Percentiles rank a stretch among this genome's conserved stretches.
phyloP scores from a whole-genome alignment of 30 jellyfish, hydroid and myxozoan genomes.

The Rhopilema esculentum region DNA sequence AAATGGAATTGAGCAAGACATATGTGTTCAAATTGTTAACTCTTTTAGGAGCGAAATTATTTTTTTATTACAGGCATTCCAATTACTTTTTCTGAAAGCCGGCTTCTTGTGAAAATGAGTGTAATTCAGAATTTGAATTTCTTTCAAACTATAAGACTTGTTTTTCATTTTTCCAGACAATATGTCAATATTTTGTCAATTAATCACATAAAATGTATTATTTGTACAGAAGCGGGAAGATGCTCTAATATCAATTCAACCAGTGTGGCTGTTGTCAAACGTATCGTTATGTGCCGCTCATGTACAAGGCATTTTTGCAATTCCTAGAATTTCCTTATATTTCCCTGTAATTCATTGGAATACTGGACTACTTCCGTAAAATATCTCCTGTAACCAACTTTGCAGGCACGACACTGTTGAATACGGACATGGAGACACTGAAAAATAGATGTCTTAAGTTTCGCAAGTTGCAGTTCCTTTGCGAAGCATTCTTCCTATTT shows the following conservation, averaged over 20 bases:
- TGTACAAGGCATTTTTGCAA: neutral
- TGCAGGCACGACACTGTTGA: too few species aligned
- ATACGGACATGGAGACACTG: too few species aligned
- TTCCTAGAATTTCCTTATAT: neutral
- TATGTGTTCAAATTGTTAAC: too few species aligned
- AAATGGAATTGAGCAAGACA: too few species aligned
- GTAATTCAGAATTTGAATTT: neutral
- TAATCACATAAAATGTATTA: neutral
- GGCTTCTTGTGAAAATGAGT: neutral
- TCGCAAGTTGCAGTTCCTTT: too few species aligned
- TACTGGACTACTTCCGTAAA: neutral
- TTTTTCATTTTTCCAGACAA: too few species aligned
- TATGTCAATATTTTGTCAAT: neutral
- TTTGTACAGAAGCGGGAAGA: neutral
- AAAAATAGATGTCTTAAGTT: too few species aligned
- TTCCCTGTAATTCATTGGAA: slow-evolving; percentile 2
- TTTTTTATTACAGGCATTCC: too few species aligned
- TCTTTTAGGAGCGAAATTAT: too few species aligned
- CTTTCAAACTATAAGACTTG: neutral
- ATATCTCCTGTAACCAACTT: too few species aligned
- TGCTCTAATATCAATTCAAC: neutral
- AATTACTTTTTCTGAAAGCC: neutral
- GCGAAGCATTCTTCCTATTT: too few species aligned
- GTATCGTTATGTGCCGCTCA: too few species aligned
- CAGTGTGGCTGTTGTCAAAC: neutral